Evolutionary conservation across 2,113 vertebrate genomes (phyloP), one percentile per base, ranked within the genome.

Genomic region (Phycodurus eques): DNA sequence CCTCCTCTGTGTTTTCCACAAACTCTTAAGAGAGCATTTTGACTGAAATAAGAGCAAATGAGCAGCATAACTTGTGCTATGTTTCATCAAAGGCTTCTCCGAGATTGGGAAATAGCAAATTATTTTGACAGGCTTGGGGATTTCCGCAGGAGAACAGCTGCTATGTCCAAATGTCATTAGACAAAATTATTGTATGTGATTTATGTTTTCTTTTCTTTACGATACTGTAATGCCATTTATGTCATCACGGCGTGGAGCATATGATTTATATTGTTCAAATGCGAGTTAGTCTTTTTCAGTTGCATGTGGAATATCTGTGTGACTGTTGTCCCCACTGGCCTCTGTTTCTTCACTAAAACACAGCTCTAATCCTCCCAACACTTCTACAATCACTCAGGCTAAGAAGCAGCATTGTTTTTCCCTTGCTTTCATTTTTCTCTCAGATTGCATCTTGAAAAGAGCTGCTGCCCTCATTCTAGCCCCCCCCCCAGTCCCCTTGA

Each of bases 31-130:
- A 83, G 77, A 78, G 76, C 75, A 80, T 88, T 93, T 90, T 88
- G 85, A 91, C 85, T 89, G 80, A 88, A 91, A 92, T 89, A 85
- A 88, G 77, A 80, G 76, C 68, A 89, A 88, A 91, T 86, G 90
- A 92, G 85, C 83, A 88, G 76, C 72, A 71, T 27, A 43, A 43
- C 81, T 76, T 33, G 19, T 11, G 46, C 46, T 51, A 82, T 79
- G 79, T 79, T 87, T 82, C 83, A 87, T 90, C 79, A 83, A 88
- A 90, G 79, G 78, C 76, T 56, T 75, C 80, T 83, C 80, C 53
- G 68, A 78, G 75, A 88, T 77, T 70, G 79, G 76, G 72, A 83
- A 87, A 83, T 78, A 76, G 88, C 62, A 74, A 31, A 80, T 85
- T 86, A 76, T 81, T 81, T 61, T 68, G 80, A 71, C 70, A 83